Percentiles rank a stretch among this genome's conserved stretches.
These are phyloP conservation scores for Hoplodrina ambigua DNA, from an alignment of 2,888 invertebrate genomes.

Conservation along the genomic window DNA sequence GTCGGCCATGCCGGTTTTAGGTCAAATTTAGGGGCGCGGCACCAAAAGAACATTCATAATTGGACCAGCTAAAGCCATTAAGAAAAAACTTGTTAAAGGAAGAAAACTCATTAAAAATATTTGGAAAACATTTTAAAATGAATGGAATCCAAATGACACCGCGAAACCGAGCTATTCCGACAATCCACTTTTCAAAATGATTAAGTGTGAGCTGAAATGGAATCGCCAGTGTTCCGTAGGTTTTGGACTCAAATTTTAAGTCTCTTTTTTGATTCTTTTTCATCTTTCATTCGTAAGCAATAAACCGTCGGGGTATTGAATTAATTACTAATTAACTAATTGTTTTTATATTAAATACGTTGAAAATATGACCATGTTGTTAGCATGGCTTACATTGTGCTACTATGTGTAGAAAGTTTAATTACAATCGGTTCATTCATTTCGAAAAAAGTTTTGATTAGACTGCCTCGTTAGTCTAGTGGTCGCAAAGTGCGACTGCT, in stretches of 20 bases:
- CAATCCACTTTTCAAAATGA: conserved; percentile 44
- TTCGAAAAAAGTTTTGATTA: too few relatives aligned
- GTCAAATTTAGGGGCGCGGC: conserved; percentile 17
- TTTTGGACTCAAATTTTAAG: background rate
- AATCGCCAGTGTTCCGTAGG: conserved; percentile 3
- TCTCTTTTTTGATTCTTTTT: background rate
- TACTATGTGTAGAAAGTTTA: too few relatives aligned
- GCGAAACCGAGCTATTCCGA: conserved; percentile 25
- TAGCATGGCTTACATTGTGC: too few relatives aligned
- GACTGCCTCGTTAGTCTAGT: too few relatives aligned
- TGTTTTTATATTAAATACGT: too few relatives aligned
- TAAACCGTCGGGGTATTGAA: too few relatives aligned
- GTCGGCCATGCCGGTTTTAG: conserved; percentile 13
- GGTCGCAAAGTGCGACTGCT: too few relatives aligned
- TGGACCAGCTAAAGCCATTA: conserved; percentile 43
- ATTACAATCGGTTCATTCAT: too few relatives aligned
- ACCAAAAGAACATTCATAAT: conserved; percentile 27
- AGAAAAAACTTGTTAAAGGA: conserved; percentile 34
- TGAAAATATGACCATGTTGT: too few relatives aligned
- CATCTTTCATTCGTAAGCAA: too few relatives aligned
- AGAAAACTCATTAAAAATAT: conserved; percentile 54
- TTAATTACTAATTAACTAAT: too few relatives aligned
- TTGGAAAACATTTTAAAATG: conserved; percentile 48
- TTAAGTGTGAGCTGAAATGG: conserved; percentile 25
- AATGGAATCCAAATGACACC: conserved; percentile 53